Percentiles rank a stretch among this genome's conserved stretches.
phyloP scores from a whole-genome alignment of 2,888 invertebrate genomes.

The Aphidoletes aphidimyza region DNA sequence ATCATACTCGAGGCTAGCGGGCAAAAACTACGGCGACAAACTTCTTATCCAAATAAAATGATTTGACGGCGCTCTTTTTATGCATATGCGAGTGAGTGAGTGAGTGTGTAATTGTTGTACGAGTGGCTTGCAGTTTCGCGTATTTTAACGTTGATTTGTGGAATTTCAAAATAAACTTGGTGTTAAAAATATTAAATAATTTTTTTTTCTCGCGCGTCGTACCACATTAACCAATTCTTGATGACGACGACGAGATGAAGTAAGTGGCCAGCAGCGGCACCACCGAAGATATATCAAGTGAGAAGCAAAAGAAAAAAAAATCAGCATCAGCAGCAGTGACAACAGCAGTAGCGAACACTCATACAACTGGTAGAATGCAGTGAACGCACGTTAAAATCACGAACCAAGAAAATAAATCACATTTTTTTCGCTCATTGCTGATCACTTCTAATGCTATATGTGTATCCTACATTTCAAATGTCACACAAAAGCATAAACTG shows the following conservation, averaged over 20 bases:
- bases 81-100: too few species aligned
- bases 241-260: constrained; percentile 32
- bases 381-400: constrained; percentile 34
- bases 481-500: constrained; percentile 6
- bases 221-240: not conserved
- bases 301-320: not conserved
- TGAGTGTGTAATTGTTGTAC: not conserved
- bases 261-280: constrained; percentile 29
- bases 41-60: constrained; percentile 35
- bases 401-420: constrained; percentile 49
- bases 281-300: not conserved
- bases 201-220: not conserved
- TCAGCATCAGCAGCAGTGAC: not conserved
- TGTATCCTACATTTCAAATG: constrained; percentile 49
- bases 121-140: not conserved
- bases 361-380: constrained; percentile 47
- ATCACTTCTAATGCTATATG: constrained; percentile 30
- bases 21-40: constrained; percentile 26
- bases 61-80: not conserved
- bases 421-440: not conserved
- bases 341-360: not conserved
- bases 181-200: constrained; percentile 49
- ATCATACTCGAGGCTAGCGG: too few species aligned
- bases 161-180: constrained; percentile 26
- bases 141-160: not conserved